Base-by-base conservation (phyloP, 2,888 invertebrate species). In the Philopedon plagiatum region DNA sequence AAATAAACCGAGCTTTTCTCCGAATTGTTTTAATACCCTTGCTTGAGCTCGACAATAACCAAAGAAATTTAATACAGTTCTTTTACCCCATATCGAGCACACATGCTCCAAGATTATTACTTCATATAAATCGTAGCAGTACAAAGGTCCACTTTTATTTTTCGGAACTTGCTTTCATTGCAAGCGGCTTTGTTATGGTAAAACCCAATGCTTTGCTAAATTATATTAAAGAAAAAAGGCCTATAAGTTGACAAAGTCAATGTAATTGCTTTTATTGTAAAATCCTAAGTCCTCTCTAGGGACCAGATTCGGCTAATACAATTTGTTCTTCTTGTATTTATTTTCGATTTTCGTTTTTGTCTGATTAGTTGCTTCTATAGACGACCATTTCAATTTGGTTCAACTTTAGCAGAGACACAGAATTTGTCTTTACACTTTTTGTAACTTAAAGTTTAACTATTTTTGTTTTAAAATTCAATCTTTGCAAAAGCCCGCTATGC, bases 41-140 rank as follows among this genome's bases (percentile, higher is more conserved):
- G 61, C 46, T 61, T 46, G 29, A 61, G 18, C 61, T 61, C 46
- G 56, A 66, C 57, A 66, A 66, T 66, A 57, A 57, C 46, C 41
- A 15, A 66, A 57, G 65, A 66, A 66, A 57, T 66, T 66, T 66
- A 57, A 66, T 64, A 64, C 41, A 64, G 65, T 66, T 66, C 65
- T 66, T 66, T 66, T 66, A 46, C 44, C 41, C 44, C 65, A 57
- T 46, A 66, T 57, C 44, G 57, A 34, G 44, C 65, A 57, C 65
- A 66, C 57, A 58, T 66, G 65, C 44, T 66, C 32, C 39, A 32
- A 46, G 41, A 44, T 66, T 66, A 66, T 66, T 66, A 57, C 65
- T 66, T 66, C 56, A 66, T 66, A 66, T 66, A 66, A 66, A 66
- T 57, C 57, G 57, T 34, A 23, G 32, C 57, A 32, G 32, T 29